phyloP scores from a whole-genome alignment of 2,113 vertebrate species.

The Eira barbara region DNA sequence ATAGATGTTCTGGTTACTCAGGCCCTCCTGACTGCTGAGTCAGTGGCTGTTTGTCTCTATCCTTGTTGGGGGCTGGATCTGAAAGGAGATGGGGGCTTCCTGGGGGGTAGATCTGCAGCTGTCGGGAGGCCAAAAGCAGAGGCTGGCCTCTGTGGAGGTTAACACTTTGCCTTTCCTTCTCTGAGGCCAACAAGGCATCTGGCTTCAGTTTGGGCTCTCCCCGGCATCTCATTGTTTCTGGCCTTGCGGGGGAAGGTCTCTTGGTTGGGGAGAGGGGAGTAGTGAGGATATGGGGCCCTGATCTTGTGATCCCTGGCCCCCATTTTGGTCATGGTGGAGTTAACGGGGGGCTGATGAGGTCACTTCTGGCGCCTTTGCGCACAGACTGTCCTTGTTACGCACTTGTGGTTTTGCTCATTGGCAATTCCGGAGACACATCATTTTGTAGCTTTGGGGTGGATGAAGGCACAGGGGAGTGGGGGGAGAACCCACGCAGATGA shows the following conservation, averaged over 20 bases:
- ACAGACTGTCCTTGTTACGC: constrained; percentile 75
- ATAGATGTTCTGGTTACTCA: constrained; percentile 45
- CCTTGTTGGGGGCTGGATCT: not conserved
- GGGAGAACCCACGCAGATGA: not conserved
- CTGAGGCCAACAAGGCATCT: not conserved
- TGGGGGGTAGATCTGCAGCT: not conserved
- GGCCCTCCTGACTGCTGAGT: constrained; percentile 70
- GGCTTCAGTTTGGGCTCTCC: not conserved
- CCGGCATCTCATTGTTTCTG: too few species aligned
- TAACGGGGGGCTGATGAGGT: constrained; percentile 68
- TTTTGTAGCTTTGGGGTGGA: constrained; percentile 62
- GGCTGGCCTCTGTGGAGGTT: not conserved
- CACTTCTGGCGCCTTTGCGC: constrained; percentile 61
- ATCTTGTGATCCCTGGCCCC: not conserved
- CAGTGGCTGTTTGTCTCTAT: constrained; percentile 25
- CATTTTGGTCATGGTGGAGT: constrained; percentile 33
- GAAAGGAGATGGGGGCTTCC: not conserved
- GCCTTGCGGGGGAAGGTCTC: not conserved
- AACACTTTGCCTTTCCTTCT: not conserved
- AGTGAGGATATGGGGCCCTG: not conserved
- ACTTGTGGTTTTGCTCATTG: constrained; percentile 74
- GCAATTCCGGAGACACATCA: constrained; percentile 58
- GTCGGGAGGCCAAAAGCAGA: not conserved
- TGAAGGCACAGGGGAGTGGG: not conserved
- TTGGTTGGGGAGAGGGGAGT: not conserved